Percentiles rank a stretch among this genome's conserved stretches.
Conservation (phyloP, 2,113 vertebrate species). For the Odocoileus virginianus region DNA sequence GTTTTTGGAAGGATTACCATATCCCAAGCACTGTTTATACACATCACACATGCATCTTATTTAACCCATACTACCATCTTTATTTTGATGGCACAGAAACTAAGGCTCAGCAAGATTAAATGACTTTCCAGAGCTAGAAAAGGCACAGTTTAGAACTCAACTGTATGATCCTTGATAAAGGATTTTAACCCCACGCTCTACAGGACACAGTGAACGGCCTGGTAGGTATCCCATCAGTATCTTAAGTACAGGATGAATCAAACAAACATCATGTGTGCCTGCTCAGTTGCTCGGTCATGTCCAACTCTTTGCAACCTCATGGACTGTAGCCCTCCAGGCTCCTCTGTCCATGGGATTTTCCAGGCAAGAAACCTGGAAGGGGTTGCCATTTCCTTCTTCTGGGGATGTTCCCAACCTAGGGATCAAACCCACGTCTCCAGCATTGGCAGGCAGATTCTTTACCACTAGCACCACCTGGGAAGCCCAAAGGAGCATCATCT, state of each 20-base stretch:
- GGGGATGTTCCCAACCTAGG: not conserved
- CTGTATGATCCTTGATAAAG: not conserved
- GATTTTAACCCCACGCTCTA: not conserved
- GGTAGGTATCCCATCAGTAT: too few species aligned
- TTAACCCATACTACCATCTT: not conserved
- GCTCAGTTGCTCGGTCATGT: not conserved
- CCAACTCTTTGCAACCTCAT: not conserved
- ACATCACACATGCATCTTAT: not conserved
- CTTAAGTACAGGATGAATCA: not conserved
- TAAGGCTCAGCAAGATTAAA: not conserved
- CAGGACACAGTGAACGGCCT: too few species aligned
- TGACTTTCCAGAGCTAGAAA: not conserved
- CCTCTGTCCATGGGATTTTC: not conserved
- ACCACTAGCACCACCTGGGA: not conserved
- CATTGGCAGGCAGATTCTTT: not conserved
- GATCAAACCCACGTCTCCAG: not conserved
- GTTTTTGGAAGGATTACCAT: not conserved
- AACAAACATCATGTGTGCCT: accelerated
- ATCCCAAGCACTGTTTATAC: not conserved
- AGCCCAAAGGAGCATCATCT: not conserved
- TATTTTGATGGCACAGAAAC: not conserved
- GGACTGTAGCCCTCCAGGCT: not conserved
- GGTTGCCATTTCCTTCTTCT: not conserved
- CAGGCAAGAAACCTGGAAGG: not conserved
- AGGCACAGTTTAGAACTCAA: not conserved